These are phyloP conservation scores for Dasyprocta punctata DNA, from an alignment of 2,113 vertebrate genomes.

Conservation along the genomic window DNA sequence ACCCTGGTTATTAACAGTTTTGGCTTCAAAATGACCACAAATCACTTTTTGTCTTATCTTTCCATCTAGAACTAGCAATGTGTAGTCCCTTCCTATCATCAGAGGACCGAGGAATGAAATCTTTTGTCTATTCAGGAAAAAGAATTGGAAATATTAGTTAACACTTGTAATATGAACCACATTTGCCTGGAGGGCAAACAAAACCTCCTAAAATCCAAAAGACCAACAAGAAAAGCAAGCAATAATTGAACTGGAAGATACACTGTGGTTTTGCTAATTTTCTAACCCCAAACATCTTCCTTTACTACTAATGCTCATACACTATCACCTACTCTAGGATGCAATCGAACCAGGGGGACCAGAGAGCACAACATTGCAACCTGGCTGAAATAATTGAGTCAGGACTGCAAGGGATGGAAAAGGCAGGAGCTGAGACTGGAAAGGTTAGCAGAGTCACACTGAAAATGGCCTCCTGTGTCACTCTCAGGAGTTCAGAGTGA, in stretches of 20 bases:
- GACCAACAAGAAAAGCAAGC: neutral
- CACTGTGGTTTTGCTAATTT: neutral
- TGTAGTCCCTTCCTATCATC: neutral
- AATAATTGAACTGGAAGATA: neutral
- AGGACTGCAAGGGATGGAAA: neutral
- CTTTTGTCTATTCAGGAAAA: neutral
- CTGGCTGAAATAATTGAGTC: neutral
- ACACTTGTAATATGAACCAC: neutral
- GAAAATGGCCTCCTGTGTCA: neutral
- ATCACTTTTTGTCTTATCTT: neutral
- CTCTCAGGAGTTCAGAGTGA: neutral
- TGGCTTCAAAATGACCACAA: neutral
- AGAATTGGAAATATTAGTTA: neutral
- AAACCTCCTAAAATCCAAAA: neutral
- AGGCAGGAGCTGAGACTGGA: neutral
- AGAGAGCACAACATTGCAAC: neutral
- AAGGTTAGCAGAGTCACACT: neutral
- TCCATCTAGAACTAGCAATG: neutral
- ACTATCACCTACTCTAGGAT: neutral
- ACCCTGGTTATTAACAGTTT: neutral
- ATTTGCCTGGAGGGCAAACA: neutral
- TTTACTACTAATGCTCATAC: neutral
- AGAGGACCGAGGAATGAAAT: neutral
- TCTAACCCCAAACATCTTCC: neutral
- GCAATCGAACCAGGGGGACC: neutral